phyloP scores from a whole-genome alignment of 2,797 vertebrate genomes.

The Danio aesculapii region DNA sequence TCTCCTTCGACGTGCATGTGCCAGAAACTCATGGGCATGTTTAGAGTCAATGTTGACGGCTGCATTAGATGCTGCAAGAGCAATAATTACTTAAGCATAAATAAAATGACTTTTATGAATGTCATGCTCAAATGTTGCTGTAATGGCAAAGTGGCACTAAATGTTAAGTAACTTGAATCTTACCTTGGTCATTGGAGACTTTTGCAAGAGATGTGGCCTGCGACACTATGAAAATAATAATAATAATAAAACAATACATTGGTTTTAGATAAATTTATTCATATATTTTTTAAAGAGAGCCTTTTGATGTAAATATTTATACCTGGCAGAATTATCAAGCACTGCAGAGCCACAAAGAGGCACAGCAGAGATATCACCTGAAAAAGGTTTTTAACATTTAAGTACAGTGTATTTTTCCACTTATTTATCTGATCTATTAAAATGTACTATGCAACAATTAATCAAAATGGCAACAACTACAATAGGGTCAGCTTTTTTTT shows the following conservation, averaged over 20 bases:
- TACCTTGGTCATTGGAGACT: constrained; percentile 34
- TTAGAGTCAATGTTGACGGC: constrained; percentile 66
- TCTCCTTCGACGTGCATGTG: constrained; percentile 72
- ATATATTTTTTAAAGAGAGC: background rate
- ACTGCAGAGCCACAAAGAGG: constrained; percentile 10
- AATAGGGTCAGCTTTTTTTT: background rate
- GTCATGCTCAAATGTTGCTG: background rate
- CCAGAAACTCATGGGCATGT: constrained; percentile 75
- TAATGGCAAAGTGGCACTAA: background rate
- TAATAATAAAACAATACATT: background rate
- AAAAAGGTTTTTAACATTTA: background rate
- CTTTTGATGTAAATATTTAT: background rate
- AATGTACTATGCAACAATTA: too few relatives aligned
- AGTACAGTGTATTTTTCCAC: background rate
- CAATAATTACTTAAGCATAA: background rate
- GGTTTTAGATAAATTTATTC: background rate
- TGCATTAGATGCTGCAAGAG: background rate
- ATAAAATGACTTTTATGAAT: background rate
- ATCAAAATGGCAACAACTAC: too few relatives aligned
- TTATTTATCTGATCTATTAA: background rate
- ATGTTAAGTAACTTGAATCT: background rate
- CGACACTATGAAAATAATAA: background rate
- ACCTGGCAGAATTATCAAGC: constrained; percentile 36
- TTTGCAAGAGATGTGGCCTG: constrained; percentile 47
- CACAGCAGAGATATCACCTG: constrained; percentile 20